Conservation (phyloP, 2,888 invertebrate genomes). For the Acholoe squamosa region DNA sequence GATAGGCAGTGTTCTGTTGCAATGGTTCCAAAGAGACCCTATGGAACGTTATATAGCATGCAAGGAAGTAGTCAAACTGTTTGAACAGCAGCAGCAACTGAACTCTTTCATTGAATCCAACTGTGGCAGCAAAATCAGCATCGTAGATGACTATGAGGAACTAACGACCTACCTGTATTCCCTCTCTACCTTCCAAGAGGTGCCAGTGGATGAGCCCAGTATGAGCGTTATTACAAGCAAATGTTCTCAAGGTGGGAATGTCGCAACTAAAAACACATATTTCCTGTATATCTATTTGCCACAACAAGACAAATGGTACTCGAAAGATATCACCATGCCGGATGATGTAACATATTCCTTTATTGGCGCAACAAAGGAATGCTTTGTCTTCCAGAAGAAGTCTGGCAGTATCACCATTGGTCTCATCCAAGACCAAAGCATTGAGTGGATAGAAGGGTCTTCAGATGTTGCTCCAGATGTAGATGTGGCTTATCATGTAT, state of each 20-base stretch:
- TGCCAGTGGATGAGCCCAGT: not conserved
- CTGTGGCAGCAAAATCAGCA: not conserved
- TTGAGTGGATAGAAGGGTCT: not conserved
- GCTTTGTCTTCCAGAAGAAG: not conserved
- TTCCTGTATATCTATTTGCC: not conserved
- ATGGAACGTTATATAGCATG: not conserved
- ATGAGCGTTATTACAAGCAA: not conserved
- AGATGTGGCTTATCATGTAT: conserved; percentile 2
- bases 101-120: not conserved
- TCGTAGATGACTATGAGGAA: not conserved
- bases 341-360: conserved; percentile 6
- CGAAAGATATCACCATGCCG: not conserved
- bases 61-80: not conserved
- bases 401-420: not conserved
- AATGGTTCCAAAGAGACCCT: not conserved
- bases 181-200: not conserved
- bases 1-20: not conserved
- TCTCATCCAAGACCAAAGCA: not conserved
- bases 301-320: not conserved
- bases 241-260: not conserved
- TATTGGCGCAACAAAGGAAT: not conserved
- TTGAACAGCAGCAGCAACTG: conserved; percentile 16
- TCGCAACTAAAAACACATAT: not conserved
- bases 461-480: not conserved
- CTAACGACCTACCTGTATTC: not conserved